phyloP scores from a whole-genome alignment of 2,888 invertebrate species.

The Dryocosmus kuriphilus region DNA sequence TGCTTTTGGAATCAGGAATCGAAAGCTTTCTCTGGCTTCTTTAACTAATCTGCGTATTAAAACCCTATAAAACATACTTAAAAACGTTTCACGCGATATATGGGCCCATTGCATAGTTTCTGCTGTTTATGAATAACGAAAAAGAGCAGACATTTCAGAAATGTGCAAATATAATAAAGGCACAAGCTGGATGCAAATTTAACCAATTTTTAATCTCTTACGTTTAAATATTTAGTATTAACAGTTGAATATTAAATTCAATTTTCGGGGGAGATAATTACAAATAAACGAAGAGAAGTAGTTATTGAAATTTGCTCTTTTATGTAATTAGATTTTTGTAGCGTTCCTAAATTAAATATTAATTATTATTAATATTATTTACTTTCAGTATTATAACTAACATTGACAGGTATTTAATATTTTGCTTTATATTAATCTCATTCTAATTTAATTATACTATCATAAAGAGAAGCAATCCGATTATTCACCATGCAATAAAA shows the following conservation, averaged over 20 bases:
- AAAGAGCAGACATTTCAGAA: conserved; percentile 29
- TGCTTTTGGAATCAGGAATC: conserved; percentile 22
- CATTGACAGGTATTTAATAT: background rate
- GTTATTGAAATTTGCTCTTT: background rate
- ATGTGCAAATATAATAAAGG: conserved; percentile 32
- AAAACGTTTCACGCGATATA: conserved; percentile 31
- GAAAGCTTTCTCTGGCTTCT: background rate
- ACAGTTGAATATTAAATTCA: background rate
- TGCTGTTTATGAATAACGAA: conserved; percentile 29
- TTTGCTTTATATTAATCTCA: background rate
- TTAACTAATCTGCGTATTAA: conserved; percentile 25
- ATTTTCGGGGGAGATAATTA: background rate
- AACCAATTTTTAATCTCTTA: conserved; percentile 13
- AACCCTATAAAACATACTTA: conserved; percentile 27
- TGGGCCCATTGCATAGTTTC: conserved; percentile 35
- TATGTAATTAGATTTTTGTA: background rate
- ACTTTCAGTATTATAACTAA: background rate
- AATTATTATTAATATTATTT: too few species aligned
- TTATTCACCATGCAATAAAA: background rate
- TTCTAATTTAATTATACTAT: background rate
- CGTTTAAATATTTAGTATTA: background rate
- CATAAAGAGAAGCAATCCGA: background rate
- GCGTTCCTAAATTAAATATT: background rate
- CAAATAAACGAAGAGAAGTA: background rate
- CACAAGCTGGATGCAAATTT: conserved; percentile 37